Evolutionary conservation across 2,113 vertebrate species (phyloP), one percentile per base, ranked within the genome.

Genomic region (Oncorhynchus keta): DNA sequence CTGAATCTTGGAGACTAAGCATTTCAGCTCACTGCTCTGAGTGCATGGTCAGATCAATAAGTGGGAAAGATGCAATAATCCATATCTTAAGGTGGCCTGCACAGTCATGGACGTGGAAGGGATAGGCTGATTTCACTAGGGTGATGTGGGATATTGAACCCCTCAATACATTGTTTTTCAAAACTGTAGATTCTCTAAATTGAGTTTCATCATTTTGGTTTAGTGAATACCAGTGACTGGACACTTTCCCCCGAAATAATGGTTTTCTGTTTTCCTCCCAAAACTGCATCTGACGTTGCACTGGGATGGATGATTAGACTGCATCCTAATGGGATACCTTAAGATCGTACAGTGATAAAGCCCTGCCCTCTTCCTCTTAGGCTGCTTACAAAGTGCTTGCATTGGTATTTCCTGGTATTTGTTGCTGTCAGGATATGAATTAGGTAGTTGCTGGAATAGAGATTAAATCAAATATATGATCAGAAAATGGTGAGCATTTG

Each of bases 41-140:
- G 87, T 90, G 91, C 88, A 87, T 86, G 77, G 79, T 75, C 75
- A 76, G 86, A 92, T 92, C 91, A 91, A 92, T 92, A 92, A 82
- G 66, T 87, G 78, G 84, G 81, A 83, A 86, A 88, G 79, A 87
- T 80, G 77, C 84, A 51, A 73, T 82, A 78, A 71, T 80, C 64
- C 75, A 79, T 73, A 16, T 81, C 84, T 92, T 92, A 92, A 92
- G 91, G 91, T 90, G 89, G 89, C 22, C 74, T 87, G 76, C 57
- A 12, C 12, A 67, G 62, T 64, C 24, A 80, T 13, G 39, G 62
- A 82, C 30, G 20, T 11, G 24, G 26, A 28, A 13, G 26, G 13
- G 11, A n/a, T 74, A 87, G 51, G 48, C 78, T 35, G 49, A 12
- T 35, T 24, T 35, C 22, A 16, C 8, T 14, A 30, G 1, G 4